Evolutionary conservation across 64 coral and sea anemone genomes (phyloP).

Genomic region (Stichodactyla mertensii): DNA sequence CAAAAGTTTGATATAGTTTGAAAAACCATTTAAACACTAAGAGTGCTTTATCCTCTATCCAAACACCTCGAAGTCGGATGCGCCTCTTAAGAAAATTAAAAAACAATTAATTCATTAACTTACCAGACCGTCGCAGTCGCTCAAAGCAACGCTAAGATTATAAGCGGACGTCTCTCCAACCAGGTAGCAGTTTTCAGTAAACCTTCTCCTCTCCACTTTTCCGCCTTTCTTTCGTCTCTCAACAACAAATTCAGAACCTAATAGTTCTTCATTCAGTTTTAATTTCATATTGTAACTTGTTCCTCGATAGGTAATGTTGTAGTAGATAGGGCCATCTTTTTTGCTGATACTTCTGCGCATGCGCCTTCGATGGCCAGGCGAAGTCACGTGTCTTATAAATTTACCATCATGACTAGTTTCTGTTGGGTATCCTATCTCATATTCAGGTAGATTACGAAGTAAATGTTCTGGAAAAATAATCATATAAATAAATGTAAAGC

Average conservation of each 20-base stretch:
- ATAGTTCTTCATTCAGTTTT: conserved; percentile 66
- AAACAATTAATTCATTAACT: neutral
- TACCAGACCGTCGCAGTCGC: conserved; percentile 96
- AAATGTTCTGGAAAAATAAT: conserved; percentile 44
- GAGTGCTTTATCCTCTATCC: no score
- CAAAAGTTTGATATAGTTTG: no score
- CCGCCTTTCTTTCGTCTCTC: conserved; percentile 67
- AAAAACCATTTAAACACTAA: no score
- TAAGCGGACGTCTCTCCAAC: conserved; percentile 57
- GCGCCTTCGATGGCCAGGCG: conserved; percentile 38
- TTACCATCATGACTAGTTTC: conserved; percentile 46
- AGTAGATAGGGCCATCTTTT: conserved; percentile 37
- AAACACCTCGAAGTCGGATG: no score
- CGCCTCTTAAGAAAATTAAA: neutral
- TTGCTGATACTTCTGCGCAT: conserved; percentile 47
- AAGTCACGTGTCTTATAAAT: conserved; percentile 55
- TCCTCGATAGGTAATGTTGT: conserved; percentile 33
- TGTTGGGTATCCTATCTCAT: conserved; percentile 64
- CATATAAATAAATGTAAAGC: neutral
- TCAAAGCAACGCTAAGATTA: conserved; percentile 67
- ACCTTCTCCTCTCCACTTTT: conserved; percentile 48
- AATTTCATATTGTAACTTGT: conserved; percentile 61
- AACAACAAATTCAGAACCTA: conserved; percentile 69
- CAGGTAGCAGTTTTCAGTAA: conserved; percentile 73
- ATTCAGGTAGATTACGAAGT: conserved; percentile 41